These are phyloP conservation scores for Micromys minutus DNA, from an alignment of 2,113 vertebrate genomes.

Conservation along the genomic window DNA sequence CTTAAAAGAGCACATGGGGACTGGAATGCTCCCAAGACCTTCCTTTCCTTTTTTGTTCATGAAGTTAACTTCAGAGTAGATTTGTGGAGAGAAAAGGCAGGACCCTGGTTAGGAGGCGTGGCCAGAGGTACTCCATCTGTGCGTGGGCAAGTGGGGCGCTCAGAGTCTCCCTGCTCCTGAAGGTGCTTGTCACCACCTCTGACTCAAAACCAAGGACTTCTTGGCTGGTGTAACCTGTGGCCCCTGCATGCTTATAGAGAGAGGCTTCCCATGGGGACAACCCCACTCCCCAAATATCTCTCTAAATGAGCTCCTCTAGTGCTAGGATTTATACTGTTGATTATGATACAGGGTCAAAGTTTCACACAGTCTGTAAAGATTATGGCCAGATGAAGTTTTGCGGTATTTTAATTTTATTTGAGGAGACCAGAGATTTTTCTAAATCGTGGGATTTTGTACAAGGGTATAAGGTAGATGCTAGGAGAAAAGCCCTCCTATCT, in stretches of 20 bases:
- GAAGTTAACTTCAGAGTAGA: constrained; percentile 46
- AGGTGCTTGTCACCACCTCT: neutral
- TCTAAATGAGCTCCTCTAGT: neutral
- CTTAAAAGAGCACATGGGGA: neutral
- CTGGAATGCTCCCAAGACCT: neutral
- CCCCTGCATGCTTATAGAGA: neutral
- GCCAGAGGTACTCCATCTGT: neutral
- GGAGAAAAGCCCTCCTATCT: neutral
- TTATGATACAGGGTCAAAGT: neutral
- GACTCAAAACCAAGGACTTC: neutral
- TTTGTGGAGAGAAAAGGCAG: constrained; percentile 59
- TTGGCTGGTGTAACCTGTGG: neutral
- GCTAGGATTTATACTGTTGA: neutral
- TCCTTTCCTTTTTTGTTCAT: neutral
- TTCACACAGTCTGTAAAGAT: neutral
- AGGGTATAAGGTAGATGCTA: neutral
- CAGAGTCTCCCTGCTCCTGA: neutral
- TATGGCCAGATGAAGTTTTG: neutral
- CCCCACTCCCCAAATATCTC: neutral
- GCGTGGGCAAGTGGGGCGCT: neutral
- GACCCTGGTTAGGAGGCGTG: neutral
- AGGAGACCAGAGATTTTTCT: neutral
- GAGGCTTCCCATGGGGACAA: neutral
- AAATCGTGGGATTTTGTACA: neutral
- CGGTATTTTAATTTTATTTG: neutral